Percentiles rank a stretch among this genome's conserved stretches.
These are phyloP conservation scores for Catagonus wagneri DNA, from an alignment of 2,113 vertebrate species.

Conservation along the genomic window DNA sequence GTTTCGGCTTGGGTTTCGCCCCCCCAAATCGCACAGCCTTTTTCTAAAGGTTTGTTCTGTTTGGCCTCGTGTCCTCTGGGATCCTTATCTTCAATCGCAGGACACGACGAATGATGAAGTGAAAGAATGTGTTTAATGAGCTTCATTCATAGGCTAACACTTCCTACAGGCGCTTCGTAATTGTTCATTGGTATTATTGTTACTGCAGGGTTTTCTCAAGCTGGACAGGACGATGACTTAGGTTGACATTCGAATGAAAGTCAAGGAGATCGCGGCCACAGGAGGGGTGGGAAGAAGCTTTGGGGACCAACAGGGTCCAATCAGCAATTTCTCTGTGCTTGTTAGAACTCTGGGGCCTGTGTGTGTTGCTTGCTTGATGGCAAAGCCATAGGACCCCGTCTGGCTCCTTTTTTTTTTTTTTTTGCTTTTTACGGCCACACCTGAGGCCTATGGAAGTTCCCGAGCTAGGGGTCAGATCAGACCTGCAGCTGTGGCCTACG, in stretches of 20 bases:
- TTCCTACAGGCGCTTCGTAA: background rate
- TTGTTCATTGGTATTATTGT: background rate
- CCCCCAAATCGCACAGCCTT: fast-evolving
- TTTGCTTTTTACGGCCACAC: too few species aligned
- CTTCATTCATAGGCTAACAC: background rate
- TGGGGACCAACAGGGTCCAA: fast-evolving
- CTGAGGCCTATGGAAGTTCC: too few species aligned
- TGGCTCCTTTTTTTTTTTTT: background rate
- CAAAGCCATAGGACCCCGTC: too few species aligned
- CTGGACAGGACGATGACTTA: background rate
- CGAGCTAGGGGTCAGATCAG: too few species aligned
- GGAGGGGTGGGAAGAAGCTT: background rate
- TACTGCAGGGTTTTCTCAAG: background rate
- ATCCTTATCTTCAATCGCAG: background rate
- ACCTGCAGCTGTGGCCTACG: too few species aligned
- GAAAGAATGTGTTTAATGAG: background rate
- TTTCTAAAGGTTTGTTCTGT: background rate
- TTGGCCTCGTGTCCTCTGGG: background rate
- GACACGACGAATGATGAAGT: background rate
- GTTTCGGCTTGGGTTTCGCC: background rate
- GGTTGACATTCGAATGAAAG: background rate
- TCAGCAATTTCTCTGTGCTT: background rate
- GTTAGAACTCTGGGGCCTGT: background rate
- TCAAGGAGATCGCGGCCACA: background rate
- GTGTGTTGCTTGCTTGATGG: background rate